These are phyloP conservation scores for Neoniphon sammara DNA, from an alignment of 2,797 vertebrate genomes.

Conservation along the genomic window DNA sequence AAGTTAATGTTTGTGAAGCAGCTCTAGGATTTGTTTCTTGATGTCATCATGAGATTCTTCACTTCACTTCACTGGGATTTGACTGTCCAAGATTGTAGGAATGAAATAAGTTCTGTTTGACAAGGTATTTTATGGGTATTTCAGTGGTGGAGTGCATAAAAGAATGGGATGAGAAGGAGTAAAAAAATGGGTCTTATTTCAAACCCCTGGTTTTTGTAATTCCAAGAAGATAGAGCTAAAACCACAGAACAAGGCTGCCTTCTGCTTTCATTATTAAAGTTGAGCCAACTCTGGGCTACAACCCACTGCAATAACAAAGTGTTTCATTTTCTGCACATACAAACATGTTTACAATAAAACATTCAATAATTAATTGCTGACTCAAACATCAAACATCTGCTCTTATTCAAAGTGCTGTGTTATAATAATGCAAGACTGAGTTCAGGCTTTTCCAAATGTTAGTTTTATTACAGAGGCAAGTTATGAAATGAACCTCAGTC, in stretches of 20 bases:
- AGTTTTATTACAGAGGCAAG: conserved; percentile 52
- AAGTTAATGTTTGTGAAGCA: conserved; percentile 9
- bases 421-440: conserved; percentile 46
- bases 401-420: conserved; percentile 47
- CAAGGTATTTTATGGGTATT: conserved; percentile 34
- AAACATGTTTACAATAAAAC: conserved; percentile 66
- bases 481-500: conserved; percentile 40
- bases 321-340: conserved; percentile 75
- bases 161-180: conserved; percentile 13
- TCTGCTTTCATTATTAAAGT: conserved; percentile 61
- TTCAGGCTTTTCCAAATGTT: conserved; percentile 47
- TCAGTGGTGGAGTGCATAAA: conserved; percentile 39
- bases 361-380: conserved; percentile 48
- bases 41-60: neutral
- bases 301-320: conserved; percentile 61
- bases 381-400: conserved; percentile 66
- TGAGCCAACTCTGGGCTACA: conserved; percentile 45
- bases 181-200: conserved; percentile 23
- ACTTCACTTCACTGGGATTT: conserved; percentile 11
- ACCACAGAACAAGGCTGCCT: conserved; percentile 52
- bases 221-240: conserved; percentile 38
- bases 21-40: neutral
- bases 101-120: conserved; percentile 24
- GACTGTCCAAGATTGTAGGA: conserved; percentile 9
- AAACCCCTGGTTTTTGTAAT: conserved; percentile 48